A percentile compares a stretch with the other conserved stretches of the same genome.
Conservation (phyloP, 2,888 invertebrate genomes). For the Stegophylla sp. region DNA sequence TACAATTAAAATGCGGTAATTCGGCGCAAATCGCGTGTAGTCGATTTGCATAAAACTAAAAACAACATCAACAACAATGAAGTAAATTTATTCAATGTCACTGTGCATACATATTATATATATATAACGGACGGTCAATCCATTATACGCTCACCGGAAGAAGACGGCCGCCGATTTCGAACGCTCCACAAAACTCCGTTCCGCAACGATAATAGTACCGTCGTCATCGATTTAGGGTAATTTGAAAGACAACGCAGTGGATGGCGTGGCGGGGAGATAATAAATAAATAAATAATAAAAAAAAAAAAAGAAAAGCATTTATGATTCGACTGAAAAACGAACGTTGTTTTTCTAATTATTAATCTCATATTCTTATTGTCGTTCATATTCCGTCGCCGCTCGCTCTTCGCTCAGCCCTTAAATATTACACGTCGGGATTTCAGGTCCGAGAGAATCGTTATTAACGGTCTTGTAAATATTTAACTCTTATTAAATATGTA, state of each 20-base stretch:
- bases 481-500: slow-evolving; percentile 43
- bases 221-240: slow-evolving; percentile 11
- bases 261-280: too few species aligned
- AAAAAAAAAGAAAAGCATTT: slow-evolving; percentile 13
- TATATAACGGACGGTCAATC: slow-evolving; percentile 7
- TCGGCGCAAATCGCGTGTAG: slow-evolving; percentile 22
- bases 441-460: slow-evolving; percentile 3
- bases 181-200: slow-evolving; percentile 27
- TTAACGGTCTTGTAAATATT: slow-evolving; percentile 46
- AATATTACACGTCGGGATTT: slow-evolving; percentile 22
- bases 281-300: background rate
- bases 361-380: background rate
- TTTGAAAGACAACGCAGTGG: slow-evolving; percentile 33
- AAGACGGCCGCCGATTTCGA: slow-evolving; percentile 29
- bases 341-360: background rate
- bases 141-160: slow-evolving; percentile 40
- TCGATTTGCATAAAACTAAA: slow-evolving; percentile 41
- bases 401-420: too few species aligned
- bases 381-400: background rate
- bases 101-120: too few species aligned
- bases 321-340: background rate
- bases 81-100: slow-evolving; percentile 49
- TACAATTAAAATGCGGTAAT: slow-evolving; percentile 38
- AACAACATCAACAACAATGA: background rate
- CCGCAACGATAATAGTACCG: slow-evolving; percentile 36